Conservation (phyloP, 2,888 invertebrate species). For the Cephus nigrinus region DNA sequence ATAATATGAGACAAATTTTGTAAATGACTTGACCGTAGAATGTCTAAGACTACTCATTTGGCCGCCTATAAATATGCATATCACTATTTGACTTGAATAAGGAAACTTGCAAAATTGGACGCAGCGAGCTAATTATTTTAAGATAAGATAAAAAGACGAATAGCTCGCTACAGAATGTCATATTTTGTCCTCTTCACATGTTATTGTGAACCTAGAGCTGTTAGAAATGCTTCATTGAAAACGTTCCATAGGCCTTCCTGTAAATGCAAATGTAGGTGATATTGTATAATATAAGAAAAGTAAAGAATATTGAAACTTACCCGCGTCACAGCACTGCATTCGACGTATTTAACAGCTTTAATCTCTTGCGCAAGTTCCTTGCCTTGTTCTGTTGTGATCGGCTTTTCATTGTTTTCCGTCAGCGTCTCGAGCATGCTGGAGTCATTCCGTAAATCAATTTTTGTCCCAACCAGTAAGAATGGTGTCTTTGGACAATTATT, state of each 20-base stretch:
- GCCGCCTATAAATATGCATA: not conserved
- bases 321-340: slow-evolving; percentile 98
- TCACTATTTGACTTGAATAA: slow-evolving; percentile 7
- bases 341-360: slow-evolving; percentile 99
- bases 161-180: slow-evolving; percentile 76
- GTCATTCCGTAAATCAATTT: slow-evolving; percentile 98
- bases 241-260: slow-evolving; percentile 99
- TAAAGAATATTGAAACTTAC: slow-evolving; percentile 59
- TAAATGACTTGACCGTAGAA: not conserved
- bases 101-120: slow-evolving; percentile 49
- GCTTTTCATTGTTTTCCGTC: slow-evolving; percentile 99
- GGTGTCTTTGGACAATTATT: slow-evolving; percentile 99
- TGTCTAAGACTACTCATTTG: not conserved
- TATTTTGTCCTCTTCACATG: slow-evolving; percentile 93
- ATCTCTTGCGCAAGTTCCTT: slow-evolving; percentile 98
- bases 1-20: not conserved
- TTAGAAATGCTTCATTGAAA: slow-evolving; percentile 98
- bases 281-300: not conserved
- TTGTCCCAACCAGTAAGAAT: slow-evolving; percentile 96
- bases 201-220: slow-evolving; percentile 97
- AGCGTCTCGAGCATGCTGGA: slow-evolving; percentile 93
- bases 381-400: slow-evolving; percentile 94
- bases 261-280: slow-evolving; percentile 45
- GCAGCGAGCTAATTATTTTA: slow-evolving; percentile 48
- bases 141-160: slow-evolving; percentile 36